phyloP scores from a whole-genome alignment of 2,888 invertebrate genomes.

The Amblyteles armatorius region DNA sequence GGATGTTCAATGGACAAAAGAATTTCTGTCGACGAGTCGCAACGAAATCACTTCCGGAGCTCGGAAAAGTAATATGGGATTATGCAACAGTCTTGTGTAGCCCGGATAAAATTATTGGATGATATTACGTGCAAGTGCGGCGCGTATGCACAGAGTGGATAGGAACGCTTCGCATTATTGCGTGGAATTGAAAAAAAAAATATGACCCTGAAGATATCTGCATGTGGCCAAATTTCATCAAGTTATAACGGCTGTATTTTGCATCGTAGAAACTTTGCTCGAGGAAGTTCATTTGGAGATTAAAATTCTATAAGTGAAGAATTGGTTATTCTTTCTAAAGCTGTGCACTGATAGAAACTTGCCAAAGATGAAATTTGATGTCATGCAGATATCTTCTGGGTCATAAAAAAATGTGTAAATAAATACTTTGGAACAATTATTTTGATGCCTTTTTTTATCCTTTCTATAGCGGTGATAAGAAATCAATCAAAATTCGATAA shows the following conservation, averaged over 20 bases:
- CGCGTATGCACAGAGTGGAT: neutral
- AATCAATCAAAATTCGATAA: neutral
- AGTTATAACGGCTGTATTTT: too few species aligned
- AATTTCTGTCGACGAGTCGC: neutral
- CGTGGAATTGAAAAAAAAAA: neutral
- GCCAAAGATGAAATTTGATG: too few species aligned
- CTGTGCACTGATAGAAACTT: too few species aligned
- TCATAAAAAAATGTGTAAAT: neutral
- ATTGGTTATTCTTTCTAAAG: too few species aligned
- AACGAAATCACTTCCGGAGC: neutral
- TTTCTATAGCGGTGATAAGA: neutral
- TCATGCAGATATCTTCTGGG: too few species aligned
- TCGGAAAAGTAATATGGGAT: constrained; percentile 12
- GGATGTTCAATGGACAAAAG: neutral
- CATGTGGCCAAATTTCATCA: too few species aligned
- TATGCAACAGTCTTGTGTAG: constrained; percentile 5
- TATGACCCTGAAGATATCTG: too few species aligned
- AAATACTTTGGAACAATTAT: neutral
- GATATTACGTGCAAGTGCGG: neutral
- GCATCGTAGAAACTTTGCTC: too few species aligned
- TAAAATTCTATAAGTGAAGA: too few species aligned
- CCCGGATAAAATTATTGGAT: neutral
- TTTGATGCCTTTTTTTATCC: neutral
- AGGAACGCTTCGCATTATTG: neutral
- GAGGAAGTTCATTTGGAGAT: too few species aligned